Conservation (phyloP, 2,797 vertebrate genomes). For the Gymnoscopelus braueri region DNA sequence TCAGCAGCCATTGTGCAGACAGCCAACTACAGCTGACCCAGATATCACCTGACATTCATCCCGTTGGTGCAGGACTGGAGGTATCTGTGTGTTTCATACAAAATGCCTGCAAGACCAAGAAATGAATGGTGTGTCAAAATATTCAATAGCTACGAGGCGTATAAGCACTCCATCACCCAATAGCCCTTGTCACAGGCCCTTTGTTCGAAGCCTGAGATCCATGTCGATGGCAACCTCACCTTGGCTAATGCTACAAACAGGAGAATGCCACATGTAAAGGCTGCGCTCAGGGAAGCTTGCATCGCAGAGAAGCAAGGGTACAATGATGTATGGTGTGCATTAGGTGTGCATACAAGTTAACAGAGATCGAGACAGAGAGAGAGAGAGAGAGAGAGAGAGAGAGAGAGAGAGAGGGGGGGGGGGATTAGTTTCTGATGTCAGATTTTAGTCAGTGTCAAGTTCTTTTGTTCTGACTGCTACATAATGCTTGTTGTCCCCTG, state of each 20-base stretch:
- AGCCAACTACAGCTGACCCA: constrained; percentile 36
- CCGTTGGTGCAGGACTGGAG: constrained; percentile 36
- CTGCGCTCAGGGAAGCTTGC: too few relatives aligned
- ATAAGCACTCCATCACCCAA: constrained; percentile 60
- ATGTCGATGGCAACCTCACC: constrained; percentile 1
- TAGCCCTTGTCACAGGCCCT: constrained; percentile 27
- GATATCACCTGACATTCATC: constrained; percentile 51
- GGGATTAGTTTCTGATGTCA: background rate
- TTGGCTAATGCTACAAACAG: constrained; percentile 1
- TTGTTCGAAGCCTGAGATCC: constrained; percentile 36
- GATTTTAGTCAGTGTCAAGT: too few relatives aligned
- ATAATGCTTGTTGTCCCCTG: too few relatives aligned
- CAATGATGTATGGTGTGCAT: too few relatives aligned
- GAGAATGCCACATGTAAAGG: background rate
- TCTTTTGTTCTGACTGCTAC: too few relatives aligned
- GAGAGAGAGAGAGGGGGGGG: background rate
- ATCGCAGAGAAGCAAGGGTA: too few relatives aligned
- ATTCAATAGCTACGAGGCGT: constrained; percentile 46
- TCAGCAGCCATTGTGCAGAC: background rate
- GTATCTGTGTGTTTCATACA: constrained; percentile 47
- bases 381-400: background rate
- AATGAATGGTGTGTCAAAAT: constrained; percentile 61
- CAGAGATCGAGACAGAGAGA: background rate
- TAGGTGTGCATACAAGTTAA: background rate
- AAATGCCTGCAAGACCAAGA: constrained; percentile 23